These are phyloP conservation scores for Ennomos fuscantarius DNA, from an alignment of 2,888 invertebrate species.

Conservation along the genomic window DNA sequence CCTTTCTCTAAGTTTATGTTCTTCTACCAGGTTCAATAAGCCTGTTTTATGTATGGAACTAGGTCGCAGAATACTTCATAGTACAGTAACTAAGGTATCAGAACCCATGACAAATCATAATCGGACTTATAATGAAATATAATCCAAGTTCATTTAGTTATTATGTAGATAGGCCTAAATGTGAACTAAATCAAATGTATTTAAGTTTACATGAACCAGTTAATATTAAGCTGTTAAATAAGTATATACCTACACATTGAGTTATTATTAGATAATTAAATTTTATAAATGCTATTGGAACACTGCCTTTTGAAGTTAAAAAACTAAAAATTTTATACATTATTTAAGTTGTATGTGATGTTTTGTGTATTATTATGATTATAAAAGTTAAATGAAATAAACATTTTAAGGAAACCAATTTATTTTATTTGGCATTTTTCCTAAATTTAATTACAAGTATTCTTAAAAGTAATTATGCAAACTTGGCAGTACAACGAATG, in stretches of 20 bases:
- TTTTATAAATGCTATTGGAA: constrained; percentile 10
- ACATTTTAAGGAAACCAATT: constrained; percentile 20
- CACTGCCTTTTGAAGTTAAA: constrained; percentile 17
- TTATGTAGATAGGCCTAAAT: constrained; percentile 17
- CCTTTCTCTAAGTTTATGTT: no score
- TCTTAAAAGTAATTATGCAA: constrained; percentile 1
- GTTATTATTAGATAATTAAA: background rate
- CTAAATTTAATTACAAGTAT: background rate
- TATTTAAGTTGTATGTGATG: constrained; percentile 39
- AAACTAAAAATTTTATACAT: constrained; percentile 25
- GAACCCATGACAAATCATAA: no score
- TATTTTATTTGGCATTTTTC: constrained; percentile 14
- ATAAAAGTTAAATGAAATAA: constrained; percentile 28
- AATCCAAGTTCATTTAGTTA: background rate
- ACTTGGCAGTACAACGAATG: background rate
- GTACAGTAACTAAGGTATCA: no score
- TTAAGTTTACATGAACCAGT: background rate
- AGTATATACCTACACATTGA: background rate
- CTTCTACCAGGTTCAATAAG: no score
- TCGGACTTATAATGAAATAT: background rate
- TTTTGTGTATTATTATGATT: constrained; percentile 34
- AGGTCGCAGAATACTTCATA: no score
- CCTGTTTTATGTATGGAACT: no score
- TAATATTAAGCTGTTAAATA: background rate
- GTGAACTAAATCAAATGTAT: constrained; percentile 6